Evolutionary conservation across 2,113 vertebrate species (phyloP).

Genomic region (Chaetodon trifascialis): DNA sequence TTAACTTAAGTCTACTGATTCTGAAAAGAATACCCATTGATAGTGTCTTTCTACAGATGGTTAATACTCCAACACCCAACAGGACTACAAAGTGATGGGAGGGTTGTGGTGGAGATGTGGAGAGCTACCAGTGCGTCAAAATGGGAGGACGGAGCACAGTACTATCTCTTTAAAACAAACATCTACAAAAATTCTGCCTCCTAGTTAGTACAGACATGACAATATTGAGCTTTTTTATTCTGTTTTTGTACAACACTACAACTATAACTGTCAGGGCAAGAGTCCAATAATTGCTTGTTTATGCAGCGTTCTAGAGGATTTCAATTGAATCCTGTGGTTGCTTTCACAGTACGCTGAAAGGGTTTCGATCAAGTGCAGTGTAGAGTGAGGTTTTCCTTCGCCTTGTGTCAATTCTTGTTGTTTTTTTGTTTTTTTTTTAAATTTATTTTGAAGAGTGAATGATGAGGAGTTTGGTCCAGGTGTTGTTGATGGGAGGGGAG

Average conservation of each 20-base stretch:
- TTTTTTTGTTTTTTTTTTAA: constrained; percentile 32
- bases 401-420: constrained; percentile 83
- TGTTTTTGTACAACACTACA: constrained; percentile 93
- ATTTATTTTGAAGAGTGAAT: constrained; percentile 64
- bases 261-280: constrained; percentile 91
- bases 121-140: neutral
- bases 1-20: constrained; percentile 48
- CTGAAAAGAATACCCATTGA: constrained; percentile 35
- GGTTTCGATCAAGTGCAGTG: constrained; percentile 76
- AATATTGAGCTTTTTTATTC: constrained; percentile 88
- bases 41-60: constrained; percentile 25
- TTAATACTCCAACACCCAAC: constrained; percentile 41
- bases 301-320: constrained; percentile 80
- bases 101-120: neutral
- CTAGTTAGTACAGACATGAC: constrained; percentile 96
- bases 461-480: constrained; percentile 23
- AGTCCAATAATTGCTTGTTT: constrained; percentile 82
- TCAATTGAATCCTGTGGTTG: constrained; percentile 15
- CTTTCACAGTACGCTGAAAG: constrained; percentile 37
- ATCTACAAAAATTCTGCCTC: constrained; percentile 84
- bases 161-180: constrained; percentile 87
- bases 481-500: constrained; percentile 23
- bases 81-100: constrained; percentile 30
- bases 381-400: constrained; percentile 85
- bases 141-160: constrained; percentile 64